Percentiles rank a stretch among this genome's conserved stretches.
These are phyloP conservation scores for Callaeas wilsoni DNA, from an alignment of 2,113 vertebrate species.

Conservation along the genomic window DNA sequence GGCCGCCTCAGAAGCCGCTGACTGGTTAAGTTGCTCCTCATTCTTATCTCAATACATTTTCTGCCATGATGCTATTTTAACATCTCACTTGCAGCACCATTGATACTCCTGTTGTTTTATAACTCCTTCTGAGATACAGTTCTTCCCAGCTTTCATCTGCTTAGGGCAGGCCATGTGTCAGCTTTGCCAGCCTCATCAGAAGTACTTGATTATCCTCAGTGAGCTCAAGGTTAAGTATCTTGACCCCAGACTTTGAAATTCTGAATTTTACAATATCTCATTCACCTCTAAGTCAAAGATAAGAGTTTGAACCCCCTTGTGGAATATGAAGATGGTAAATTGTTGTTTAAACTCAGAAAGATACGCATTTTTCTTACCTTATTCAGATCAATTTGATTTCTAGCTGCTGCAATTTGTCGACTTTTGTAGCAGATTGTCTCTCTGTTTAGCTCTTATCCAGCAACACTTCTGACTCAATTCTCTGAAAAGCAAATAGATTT, in stretches of 20 bases:
- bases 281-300: neutral
- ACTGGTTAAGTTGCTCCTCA: neutral
- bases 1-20: neutral
- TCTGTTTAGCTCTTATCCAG: neutral
- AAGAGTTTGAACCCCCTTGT: neutral
- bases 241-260: neutral
- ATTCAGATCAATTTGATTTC: neutral
- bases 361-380: neutral
- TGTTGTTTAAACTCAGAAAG: slow-evolving; percentile 6
- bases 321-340: neutral
- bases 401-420: neutral
- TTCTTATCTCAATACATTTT: neutral
- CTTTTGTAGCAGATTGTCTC: neutral
- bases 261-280: neutral
- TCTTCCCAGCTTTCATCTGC: neutral
- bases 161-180: neutral
- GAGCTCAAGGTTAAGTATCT: neutral
- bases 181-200: neutral
- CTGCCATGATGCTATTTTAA: neutral
- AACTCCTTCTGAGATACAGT: neutral
- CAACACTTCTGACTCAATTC: neutral
- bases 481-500: neutral
- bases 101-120: neutral
- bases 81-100: neutral
- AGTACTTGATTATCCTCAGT: neutral